A percentile compares a stretch with the other conserved stretches of the same genome.
Conservation (phyloP, 2,797 vertebrate species). For the Falco cherrug region DNA sequence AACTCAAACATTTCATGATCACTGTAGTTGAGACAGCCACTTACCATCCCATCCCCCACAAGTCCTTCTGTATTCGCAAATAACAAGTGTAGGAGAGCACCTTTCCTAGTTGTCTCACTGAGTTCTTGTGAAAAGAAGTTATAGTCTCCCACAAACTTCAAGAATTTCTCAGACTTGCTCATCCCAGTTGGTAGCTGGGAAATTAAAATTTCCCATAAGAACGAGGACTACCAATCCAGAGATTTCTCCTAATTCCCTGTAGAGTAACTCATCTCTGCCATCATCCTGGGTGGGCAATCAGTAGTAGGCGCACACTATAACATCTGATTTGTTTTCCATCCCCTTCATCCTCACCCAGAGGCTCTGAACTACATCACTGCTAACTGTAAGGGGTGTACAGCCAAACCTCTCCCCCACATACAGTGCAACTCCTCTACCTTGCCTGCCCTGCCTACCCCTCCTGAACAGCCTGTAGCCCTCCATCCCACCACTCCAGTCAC, state of each 20-base stretch:
- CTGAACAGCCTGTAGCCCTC: too few species aligned
- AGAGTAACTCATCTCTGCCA: not conserved
- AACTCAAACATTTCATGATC: fast-evolving
- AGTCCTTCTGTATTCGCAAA: not conserved
- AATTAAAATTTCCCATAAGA: not conserved
- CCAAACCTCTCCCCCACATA: not conserved
- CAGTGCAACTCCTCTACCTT: not conserved
- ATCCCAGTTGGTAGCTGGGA: not conserved
- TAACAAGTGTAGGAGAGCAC: not conserved
- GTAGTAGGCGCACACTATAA: not conserved
- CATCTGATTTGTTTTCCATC: not conserved
- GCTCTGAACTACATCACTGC: not conserved
- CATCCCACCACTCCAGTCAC: fast-evolving
- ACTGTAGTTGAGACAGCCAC: not conserved
- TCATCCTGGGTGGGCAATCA: fast-evolving
- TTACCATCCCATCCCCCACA: too few species aligned
- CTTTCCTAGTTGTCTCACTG: not conserved
- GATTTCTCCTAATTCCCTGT: not conserved
- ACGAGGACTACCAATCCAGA: not conserved
- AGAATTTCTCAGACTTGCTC: not conserved
- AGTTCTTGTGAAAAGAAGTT: not conserved
- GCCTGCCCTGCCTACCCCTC: too few species aligned
- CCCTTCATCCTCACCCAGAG: not conserved
- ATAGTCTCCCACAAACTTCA: not conserved
- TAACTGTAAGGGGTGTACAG: not conserved